phyloP scores from a whole-genome alignment of 64 coral and sea anemone species.

The Pachyseris speciosa region DNA sequence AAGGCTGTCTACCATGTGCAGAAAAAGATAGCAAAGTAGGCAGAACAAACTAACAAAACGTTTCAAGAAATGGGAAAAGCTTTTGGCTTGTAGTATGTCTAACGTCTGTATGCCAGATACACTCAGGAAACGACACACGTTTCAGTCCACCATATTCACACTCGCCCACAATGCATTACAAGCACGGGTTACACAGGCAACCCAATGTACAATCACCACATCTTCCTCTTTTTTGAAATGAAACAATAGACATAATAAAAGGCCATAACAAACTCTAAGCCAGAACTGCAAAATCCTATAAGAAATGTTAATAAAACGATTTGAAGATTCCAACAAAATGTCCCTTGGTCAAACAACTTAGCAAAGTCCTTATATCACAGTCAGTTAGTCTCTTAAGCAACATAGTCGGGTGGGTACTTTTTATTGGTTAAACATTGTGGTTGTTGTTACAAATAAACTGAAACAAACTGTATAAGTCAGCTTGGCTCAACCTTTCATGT shows the following conservation, averaged over 20 bases:
- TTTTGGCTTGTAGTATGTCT: too few species aligned
- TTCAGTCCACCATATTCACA: constrained; percentile 22
- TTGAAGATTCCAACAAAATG: neutral
- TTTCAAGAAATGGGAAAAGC: too few species aligned
- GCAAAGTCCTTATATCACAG: neutral
- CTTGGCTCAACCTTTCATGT: neutral
- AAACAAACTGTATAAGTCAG: constrained; percentile 3
- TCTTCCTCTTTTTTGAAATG: constrained; percentile 2
- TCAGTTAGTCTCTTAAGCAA: constrained; percentile 1
- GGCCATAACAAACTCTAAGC: neutral
- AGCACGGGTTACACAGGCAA: too few species aligned
- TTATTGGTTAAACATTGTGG: too few species aligned
- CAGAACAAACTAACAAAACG: too few species aligned
- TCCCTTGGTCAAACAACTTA: neutral
- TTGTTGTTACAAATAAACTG: too few species aligned
- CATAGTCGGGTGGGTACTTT: too few species aligned
- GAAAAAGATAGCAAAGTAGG: too few species aligned
- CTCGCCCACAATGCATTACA: too few species aligned
- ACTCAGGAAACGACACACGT: too few species aligned
- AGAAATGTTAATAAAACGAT: neutral
- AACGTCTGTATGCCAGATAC: too few species aligned
- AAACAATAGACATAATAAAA: neutral
- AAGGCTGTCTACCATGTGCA: too few species aligned
- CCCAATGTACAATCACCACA: neutral
- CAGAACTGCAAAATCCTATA: neutral